Percentiles rank a stretch among this genome's conserved stretches.
Conservation (phyloP, 2,113 vertebrate species). For the Gallinago undulata region DNA sequence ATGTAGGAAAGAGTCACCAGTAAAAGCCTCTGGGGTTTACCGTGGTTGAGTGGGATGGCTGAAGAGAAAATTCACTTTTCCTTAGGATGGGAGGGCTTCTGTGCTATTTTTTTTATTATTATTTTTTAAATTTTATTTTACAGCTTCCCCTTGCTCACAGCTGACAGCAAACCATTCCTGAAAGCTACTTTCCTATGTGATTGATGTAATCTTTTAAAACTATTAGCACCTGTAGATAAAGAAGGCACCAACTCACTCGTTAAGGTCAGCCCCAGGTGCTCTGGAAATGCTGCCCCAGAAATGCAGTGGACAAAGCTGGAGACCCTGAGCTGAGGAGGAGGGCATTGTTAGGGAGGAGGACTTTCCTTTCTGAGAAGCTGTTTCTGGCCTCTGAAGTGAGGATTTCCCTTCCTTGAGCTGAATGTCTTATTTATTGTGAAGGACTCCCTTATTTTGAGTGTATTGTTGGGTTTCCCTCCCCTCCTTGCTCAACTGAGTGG, state of each 20-base stretch:
- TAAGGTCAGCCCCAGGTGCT: neutral
- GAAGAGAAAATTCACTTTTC: neutral
- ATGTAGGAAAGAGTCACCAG: neutral
- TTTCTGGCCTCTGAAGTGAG: neutral
- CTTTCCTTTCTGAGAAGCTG: neutral
- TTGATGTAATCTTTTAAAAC: neutral
- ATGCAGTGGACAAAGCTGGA: fast-evolving
- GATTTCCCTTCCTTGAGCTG: neutral
- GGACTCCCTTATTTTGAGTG: neutral
- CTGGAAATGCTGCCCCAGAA: neutral
- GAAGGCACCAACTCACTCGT: neutral
- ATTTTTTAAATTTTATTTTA: neutral
- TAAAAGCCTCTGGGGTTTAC: neutral
- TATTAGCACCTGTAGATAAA: neutral
- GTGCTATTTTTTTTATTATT: too few relatives aligned
- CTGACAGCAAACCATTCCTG: neutral
- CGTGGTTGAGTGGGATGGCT: neutral
- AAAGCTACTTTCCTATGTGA: neutral
- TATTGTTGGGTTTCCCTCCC: neutral
- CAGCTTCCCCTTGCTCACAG: neutral
- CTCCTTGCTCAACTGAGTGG: neutral
- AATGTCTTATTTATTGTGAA: neutral
- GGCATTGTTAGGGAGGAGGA: neutral
- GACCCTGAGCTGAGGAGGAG: neutral
- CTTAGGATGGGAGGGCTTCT: neutral